Conservation (phyloP, 2,888 invertebrate genomes). For the Chrysopilus asiliformis region DNA sequence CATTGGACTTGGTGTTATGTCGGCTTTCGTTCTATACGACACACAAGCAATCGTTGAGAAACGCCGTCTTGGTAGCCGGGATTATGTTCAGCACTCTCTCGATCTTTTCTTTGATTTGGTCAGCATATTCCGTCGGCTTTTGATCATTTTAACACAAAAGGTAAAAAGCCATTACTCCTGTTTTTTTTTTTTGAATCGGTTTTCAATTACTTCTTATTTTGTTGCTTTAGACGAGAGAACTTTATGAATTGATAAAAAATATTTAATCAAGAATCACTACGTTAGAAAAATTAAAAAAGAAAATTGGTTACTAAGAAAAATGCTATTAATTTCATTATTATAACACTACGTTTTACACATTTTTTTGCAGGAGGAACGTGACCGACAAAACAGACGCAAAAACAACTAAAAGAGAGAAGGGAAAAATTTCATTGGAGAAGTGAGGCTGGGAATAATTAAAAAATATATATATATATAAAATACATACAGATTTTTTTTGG, state of each 20-base stretch:
- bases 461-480: not conserved
- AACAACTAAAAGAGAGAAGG: conserved; percentile 9
- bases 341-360: not conserved
- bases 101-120: conserved; percentile 92
- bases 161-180: too few species aligned
- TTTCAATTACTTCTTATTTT: too few species aligned
- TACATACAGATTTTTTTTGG: too few species aligned
- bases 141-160: conserved; percentile 83
- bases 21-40: conserved; percentile 90
- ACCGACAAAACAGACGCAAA: conserved; percentile 16
- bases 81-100: conserved; percentile 83
- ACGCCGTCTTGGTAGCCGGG: conserved; percentile 75
- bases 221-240: too few species aligned
- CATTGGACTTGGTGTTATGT: conserved; percentile 79
- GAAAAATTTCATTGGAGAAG: too few species aligned
- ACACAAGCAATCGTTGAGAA: conserved; percentile 96
- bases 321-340: conserved; percentile 2
- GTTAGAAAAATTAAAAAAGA: not conserved
- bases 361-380: conserved; percentile 17
- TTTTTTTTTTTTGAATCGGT: too few species aligned
- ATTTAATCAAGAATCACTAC: not conserved
- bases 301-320: not conserved
- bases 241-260: too few species aligned
- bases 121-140: conserved; percentile 81
- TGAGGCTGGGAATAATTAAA: not conserved